Percentiles rank a stretch among this genome's conserved stretches.
Conservation (phyloP, 1,140 invertebrate genomes). For the Uloborus diversus region DNA sequence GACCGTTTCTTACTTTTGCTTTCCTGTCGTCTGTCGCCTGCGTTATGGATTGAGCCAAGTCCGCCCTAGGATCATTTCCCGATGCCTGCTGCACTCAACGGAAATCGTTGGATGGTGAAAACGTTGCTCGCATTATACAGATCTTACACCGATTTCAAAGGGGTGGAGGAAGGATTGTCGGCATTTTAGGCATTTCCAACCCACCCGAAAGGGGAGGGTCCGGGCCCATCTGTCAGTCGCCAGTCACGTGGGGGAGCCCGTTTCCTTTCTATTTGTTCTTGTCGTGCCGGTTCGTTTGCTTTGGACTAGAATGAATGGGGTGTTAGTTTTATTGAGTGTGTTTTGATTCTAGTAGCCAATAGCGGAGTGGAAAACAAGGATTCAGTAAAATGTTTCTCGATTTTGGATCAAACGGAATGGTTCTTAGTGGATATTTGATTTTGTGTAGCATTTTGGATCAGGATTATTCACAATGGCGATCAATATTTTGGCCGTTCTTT, state of each 20-base stretch:
- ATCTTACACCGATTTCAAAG: no score
- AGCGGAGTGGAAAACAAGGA: no score
- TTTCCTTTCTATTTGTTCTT: not conserved
- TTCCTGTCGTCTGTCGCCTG: not conserved
- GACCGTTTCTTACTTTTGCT: no score
- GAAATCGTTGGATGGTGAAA: not conserved
- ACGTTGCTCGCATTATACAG: not conserved
- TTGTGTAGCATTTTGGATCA: no score
- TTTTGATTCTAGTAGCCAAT: not conserved
- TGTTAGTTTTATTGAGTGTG: conserved; percentile 18
- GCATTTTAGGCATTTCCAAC: no score
- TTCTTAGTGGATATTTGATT: no score
- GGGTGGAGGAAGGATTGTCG: no score
- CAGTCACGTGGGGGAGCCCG: not conserved
- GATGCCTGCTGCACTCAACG: not conserved
- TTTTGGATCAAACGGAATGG: no score
- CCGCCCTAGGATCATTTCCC: not conserved
- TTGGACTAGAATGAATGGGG: conserved; percentile 11
- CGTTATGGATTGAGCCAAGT: not conserved
- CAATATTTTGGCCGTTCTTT: no score
- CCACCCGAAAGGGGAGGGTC: not conserved
- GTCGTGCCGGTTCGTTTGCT: not conserved
- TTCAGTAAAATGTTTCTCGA: no score
- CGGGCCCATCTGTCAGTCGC: not conserved
- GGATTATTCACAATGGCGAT: no score